Base-by-base conservation (phyloP, 2,888 invertebrate genomes). In the Clusia tigrina region DNA sequence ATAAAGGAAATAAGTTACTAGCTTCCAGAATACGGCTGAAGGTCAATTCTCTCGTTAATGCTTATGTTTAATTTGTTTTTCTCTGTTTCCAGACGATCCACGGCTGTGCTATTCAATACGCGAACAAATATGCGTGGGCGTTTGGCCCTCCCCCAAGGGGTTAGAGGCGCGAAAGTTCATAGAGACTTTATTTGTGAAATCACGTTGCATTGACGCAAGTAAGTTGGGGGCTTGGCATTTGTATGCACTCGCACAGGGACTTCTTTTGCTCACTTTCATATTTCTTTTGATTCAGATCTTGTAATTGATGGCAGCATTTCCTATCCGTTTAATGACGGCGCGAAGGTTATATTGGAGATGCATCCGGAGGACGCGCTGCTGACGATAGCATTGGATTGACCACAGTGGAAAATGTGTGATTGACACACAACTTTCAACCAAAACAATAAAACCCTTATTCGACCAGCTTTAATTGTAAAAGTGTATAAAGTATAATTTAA, bases 221-320 rank as follows among this genome's bases (percentile, higher is more conserved):
- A 74, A 81, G 83, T n/a, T 17, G 12, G n/a, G n/a, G n/a, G n/a
- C 42, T 15, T 42, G 9, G 18, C 48, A 48, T 18, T 48, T 48
- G 3, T 3, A 5, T 15, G 12, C 15, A 42, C n/a, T 42, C 32
- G 32, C 12, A 42, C 42, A 42, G n/a, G n/a, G 42, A n/a, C n/a
- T 42, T 15, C n/a, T 15, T 15, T n/a, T 55, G 5, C n/a, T 10
- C 3, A 25, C 3, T 9, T 24, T 58, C 1, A 48, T 48, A 18
- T 48, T 5, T 25, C 15, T 25, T 26, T 42, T 32, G 37, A 38
- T 15, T 10, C 67, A 89, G 92, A 92, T 79, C 85, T 99, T 18
- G 98, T 98, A 0, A 89, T 99, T 22, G 99, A 99, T 82, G 98
- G 99, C 24, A 95, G 96, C 67, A 90, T 96, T 17, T 94, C 94